A percentile compares a stretch with the other conserved stretches of the same genome.
phyloP scores from a whole-genome alignment of 2,113 vertebrate species.

The Lagenorhynchus albirostris region DNA sequence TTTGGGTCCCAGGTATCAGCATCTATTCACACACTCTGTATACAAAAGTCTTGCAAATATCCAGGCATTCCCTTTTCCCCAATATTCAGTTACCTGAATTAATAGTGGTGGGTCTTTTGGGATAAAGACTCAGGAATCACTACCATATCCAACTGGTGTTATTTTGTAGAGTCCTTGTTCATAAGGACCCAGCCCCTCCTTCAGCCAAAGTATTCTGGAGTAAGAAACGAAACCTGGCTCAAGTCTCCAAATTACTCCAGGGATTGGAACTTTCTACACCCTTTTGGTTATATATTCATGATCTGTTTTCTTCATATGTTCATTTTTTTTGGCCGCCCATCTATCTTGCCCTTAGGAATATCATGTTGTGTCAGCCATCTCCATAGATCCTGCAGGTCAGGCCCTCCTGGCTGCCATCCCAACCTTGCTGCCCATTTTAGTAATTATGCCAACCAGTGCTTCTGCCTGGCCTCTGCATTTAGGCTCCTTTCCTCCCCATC shows the following conservation, averaged over 20 bases:
- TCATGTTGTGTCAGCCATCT: not conserved
- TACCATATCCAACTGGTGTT: not conserved
- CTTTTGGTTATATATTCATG: not conserved
- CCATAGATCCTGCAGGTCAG: not conserved
- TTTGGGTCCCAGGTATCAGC: not conserved
- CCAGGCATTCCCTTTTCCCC: not conserved
- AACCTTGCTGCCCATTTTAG: not conserved
- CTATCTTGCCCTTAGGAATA: not conserved
- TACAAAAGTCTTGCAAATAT: not conserved
- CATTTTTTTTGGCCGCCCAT: not conserved
- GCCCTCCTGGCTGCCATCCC: not conserved
- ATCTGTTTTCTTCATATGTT: not conserved
- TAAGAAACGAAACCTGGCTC: not conserved
- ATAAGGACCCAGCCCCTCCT: not conserved
- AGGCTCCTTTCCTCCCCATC: not conserved
- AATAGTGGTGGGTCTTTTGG: not conserved
- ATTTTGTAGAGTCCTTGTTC: not conserved
- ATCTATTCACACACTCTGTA: not conserved
- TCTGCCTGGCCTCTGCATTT: not conserved
- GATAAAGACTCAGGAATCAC: not conserved
- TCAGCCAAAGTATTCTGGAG: not conserved
- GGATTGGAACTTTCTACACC: not conserved
- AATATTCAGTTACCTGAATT: not conserved
- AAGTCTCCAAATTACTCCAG: not conserved
- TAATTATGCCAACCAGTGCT: not conserved